A percentile compares a stretch with the other conserved stretches of the same genome.
These are phyloP conservation scores for Dicrurus megarhynchus DNA, from an alignment of 2,113 vertebrate species.

Conservation along the genomic window DNA sequence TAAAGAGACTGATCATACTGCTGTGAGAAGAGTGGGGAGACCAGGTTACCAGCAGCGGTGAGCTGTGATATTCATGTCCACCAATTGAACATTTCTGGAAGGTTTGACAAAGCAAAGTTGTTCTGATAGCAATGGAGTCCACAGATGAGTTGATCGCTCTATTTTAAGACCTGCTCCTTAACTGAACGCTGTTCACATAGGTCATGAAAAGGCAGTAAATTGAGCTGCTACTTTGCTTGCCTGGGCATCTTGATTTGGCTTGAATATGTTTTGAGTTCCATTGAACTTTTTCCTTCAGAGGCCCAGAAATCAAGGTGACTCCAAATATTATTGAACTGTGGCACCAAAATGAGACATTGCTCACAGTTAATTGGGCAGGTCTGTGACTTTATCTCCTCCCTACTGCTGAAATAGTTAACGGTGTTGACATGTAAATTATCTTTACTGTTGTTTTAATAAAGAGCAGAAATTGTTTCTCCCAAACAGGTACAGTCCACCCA, in stretches of 20 bases:
- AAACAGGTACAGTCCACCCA: constrained; percentile 12
- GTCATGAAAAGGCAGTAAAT: background rate
- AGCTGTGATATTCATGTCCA: background rate
- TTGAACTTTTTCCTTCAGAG: background rate
- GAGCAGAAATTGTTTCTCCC: background rate
- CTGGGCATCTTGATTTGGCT: background rate
- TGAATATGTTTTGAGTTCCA: background rate
- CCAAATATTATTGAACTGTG: background rate
- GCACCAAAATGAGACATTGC: constrained; percentile 6
- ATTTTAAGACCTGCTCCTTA: background rate
- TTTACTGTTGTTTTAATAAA: background rate
- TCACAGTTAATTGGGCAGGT: background rate
- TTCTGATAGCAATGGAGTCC: background rate
- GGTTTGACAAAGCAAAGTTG: background rate
- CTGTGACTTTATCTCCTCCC: background rate
- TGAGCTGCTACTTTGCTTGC: background rate
- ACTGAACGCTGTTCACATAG: background rate
- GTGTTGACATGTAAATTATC: constrained; percentile 45
- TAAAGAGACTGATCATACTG: background rate
- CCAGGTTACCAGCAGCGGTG: background rate
- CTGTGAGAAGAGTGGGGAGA: background rate
- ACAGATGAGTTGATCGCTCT: background rate
- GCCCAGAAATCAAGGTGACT: background rate
- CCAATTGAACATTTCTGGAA: background rate
- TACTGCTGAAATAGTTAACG: constrained; percentile 26